phyloP scores from a whole-genome alignment of 2,113 vertebrate species.

The Halichoerus grypus region DNA sequence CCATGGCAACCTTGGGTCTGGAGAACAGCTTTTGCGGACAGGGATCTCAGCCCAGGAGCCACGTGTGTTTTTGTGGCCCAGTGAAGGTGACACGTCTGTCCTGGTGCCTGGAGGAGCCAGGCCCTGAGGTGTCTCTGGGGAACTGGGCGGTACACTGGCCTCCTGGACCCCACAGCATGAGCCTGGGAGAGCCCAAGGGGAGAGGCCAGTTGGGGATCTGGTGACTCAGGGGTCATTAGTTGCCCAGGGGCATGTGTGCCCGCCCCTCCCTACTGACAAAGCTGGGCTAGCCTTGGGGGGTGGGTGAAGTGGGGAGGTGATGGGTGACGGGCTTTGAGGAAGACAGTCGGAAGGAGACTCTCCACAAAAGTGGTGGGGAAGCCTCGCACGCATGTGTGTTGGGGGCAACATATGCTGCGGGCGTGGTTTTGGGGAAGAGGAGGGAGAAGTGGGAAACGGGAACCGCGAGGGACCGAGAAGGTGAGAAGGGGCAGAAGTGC shows the following conservation, averaged over 20 bases:
- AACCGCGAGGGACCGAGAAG: fast-evolving
- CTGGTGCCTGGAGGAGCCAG: neutral
- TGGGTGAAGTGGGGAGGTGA: neutral
- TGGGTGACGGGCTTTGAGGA: neutral
- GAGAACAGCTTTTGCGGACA: slow-evolving; percentile 52
- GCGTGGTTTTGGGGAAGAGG: neutral
- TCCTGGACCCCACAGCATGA: neutral
- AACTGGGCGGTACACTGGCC: fast-evolving
- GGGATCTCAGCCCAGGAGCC: slow-evolving; percentile 15
- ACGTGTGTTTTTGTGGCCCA: neutral
- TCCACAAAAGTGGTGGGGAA: neutral
- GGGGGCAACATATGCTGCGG: too few relatives aligned
- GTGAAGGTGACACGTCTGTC: neutral
- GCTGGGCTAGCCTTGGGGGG: neutral
- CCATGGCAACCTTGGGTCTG: slow-evolving; percentile 55
- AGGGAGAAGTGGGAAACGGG: neutral
- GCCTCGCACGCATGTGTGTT: neutral
- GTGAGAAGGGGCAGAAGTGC: neutral
- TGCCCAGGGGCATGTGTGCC: neutral
- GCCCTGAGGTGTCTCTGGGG: neutral
- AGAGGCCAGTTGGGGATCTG: neutral
- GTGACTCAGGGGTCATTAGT: neutral
- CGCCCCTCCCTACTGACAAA: neutral
- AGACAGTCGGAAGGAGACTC: neutral
- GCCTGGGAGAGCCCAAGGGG: neutral